Conservation (phyloP, 2,797 vertebrate genomes). For the Leptoclinus maculatus region DNA sequence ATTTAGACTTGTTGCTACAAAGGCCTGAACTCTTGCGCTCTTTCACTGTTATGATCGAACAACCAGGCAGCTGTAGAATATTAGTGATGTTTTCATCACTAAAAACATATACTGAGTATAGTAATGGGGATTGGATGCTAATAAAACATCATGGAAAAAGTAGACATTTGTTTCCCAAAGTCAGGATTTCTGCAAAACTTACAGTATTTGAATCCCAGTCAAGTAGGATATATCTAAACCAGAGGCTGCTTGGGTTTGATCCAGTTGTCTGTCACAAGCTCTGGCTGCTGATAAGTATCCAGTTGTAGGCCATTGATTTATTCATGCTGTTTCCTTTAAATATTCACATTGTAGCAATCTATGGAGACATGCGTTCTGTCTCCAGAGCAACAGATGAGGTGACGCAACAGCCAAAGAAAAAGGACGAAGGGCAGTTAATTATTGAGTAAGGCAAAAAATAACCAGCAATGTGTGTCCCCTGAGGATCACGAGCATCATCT, state of each 20-base stretch:
- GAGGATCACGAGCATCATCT: conserved; percentile 15
- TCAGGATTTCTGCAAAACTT: conserved; percentile 17
- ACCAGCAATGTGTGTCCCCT: conserved; percentile 35
- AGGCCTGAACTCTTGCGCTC: neutral
- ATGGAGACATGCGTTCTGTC: conserved; percentile 54
- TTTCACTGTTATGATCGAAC: conserved; percentile 81
- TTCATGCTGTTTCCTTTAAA: conserved; percentile 74
- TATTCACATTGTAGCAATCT: conserved; percentile 74
- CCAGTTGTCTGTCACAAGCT: conserved; percentile 55
- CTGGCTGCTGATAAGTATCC: conserved; percentile 56
- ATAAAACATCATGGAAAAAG: conserved; percentile 62
- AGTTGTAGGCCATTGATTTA: conserved; percentile 71
- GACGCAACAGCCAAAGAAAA: conserved; percentile 46
- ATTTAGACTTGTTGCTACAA: neutral
- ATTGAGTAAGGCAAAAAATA: conserved; percentile 65
- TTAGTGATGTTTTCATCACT: conserved; percentile 80
- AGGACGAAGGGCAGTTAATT: conserved; percentile 52
- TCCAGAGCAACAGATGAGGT: conserved; percentile 49
- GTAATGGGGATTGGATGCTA: conserved; percentile 76
- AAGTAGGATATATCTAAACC: conserved; percentile 31
- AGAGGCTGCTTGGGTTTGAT: conserved; percentile 42
- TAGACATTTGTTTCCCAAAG: conserved; percentile 45
- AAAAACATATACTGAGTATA: conserved; percentile 64
- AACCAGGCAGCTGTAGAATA: conserved; percentile 76
- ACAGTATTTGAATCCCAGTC: conserved; percentile 31